Base-by-base conservation (phyloP, 2,113 vertebrate species). In the Pygoscelis antarcticus region DNA sequence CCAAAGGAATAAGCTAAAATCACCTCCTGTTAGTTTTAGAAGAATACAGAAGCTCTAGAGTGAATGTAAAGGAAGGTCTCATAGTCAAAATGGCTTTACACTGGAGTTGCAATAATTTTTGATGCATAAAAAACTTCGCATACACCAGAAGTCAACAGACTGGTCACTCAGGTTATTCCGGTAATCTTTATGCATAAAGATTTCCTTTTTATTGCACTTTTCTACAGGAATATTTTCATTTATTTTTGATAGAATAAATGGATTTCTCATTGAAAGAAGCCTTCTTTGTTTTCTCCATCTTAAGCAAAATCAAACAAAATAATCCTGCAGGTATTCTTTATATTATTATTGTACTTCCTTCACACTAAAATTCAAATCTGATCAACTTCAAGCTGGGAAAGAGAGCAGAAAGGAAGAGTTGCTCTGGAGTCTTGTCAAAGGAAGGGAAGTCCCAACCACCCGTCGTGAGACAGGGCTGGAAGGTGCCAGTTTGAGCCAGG, bases 401-500 rank as follows among this genome's bases (percentile, higher is more conserved):
- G 51, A 38, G 8, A 58, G 60, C n/a, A 82, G 70, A 60, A 66
- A 89, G 16, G 36, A 61, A 2, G 7, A 74, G 15, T 20, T 89
- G 30, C 38, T 46, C 38, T 54, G 51, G 29, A 81, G 38, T 49
- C 40, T 26, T 30, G 20, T 52, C 32, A n/a, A 38, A 80, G 42
- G 47, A 21, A 65, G 29, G 64, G 44, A 60, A 58, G 20, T 60
- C 13, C n/a, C n/a, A 49, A 2, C 3, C 54, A 36, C 6, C 16
- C 4, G 0, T 1, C 0, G 1, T 12, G 26, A 78, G 54, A 8
- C 11, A n/a, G 60, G 77, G 78, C 46, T 62, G 65, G 64, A n/a
- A 87, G 62, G 23, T 55, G 57, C 27, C 32, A 6, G 21, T 25
- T 3, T 22, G 68, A 57, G 58, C 18, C 36, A 38, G 44, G 58